These are phyloP conservation scores for Anabacerthia variegaticeps DNA, from an alignment of 2,797 vertebrate genomes.

Conservation along the genomic window DNA sequence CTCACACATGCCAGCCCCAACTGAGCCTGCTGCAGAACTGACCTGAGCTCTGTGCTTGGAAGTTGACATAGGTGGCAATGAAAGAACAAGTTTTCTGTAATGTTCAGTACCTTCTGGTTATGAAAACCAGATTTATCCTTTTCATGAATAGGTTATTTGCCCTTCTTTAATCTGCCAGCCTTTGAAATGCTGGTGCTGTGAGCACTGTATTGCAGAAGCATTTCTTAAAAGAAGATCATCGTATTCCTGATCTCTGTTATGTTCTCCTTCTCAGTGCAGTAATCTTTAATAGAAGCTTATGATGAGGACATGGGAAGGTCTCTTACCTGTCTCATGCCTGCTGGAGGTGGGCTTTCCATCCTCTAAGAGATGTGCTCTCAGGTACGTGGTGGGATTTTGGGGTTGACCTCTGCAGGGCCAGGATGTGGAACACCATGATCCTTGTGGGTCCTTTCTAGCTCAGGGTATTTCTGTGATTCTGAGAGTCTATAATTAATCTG, in stretches of 20 bases:
- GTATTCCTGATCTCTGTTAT: fast-evolving
- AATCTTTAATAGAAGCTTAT: not conserved
- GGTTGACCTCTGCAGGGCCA: not conserved
- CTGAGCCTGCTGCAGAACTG: not conserved
- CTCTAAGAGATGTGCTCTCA: not conserved
- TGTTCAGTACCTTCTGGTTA: not conserved
- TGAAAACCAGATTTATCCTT: not conserved
- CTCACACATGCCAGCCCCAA: not conserved
- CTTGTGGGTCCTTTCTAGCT: not conserved
- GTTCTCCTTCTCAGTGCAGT: not conserved
- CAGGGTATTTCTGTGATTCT: not conserved
- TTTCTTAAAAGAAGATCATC: not conserved
- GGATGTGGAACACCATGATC: not conserved
- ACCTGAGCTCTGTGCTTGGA: not conserved
- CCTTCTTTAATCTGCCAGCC: not conserved
- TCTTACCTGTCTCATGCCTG: not conserved
- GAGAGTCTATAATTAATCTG: not conserved
- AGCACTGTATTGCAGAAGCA: not conserved
- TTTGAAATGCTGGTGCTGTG: not conserved
- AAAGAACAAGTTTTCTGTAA: not conserved
- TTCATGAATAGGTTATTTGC: not conserved
- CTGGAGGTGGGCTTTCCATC: not conserved
- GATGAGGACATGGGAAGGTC: fast-evolving
- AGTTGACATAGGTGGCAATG: not conserved
- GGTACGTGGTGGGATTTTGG: not conserved